Conservation (phyloP, 2,113 vertebrate genomes). For the Cisticola juncidis region DNA sequence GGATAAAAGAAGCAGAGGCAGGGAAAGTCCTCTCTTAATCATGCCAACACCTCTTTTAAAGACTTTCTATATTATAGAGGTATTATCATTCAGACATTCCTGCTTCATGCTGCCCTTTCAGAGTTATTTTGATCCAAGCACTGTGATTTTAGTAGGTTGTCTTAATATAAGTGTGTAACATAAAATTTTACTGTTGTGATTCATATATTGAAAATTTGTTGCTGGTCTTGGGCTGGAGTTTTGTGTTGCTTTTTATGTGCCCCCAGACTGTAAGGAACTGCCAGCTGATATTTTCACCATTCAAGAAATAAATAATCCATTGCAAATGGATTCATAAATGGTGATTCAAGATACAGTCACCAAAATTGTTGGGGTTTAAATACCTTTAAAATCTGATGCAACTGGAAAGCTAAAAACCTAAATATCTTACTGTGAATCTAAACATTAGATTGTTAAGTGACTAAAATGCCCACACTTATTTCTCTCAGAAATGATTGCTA, state of each 20-base stretch:
- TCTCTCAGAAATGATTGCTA: not conserved
- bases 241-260: not conserved
- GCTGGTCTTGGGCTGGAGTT: not conserved
- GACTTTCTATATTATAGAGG: not conserved
- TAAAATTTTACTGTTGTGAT: not conserved
- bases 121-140: not conserved
- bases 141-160: not conserved
- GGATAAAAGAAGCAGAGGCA: not conserved
- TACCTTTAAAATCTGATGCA: not conserved
- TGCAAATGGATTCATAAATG: not conserved
- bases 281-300: not conserved
- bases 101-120: not conserved
- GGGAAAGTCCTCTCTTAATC: not conserved
- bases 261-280: not conserved
- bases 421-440: not conserved
- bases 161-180: not conserved
- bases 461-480: not conserved
- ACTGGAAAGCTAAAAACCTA: not conserved
- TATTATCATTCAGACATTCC: not conserved
- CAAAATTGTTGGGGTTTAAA: not conserved
- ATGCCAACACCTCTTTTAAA: not conserved
- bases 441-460: not conserved
- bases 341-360: not conserved
- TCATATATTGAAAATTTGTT: not conserved
- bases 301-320: not conserved